Percentiles rank a stretch among this genome's conserved stretches.
These are phyloP conservation scores for Subanguina moxae DNA, from an alignment of 1,140 invertebrate species.

Conservation along the genomic window DNA sequence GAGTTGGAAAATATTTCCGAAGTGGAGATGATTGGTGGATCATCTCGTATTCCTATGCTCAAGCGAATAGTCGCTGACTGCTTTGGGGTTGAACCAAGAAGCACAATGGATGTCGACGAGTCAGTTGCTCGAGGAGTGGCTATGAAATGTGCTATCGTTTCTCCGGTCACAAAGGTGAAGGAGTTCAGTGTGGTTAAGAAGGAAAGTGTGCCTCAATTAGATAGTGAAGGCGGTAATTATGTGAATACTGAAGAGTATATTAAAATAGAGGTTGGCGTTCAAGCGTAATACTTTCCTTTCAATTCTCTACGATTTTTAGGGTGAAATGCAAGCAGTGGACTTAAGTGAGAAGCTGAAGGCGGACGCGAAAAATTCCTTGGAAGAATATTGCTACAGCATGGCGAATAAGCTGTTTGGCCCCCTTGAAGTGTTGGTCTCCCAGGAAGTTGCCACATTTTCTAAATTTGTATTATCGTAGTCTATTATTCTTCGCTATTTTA, in stretches of 20 bases:
- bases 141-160: constrained; percentile 13
- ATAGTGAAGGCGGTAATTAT: too few relatives aligned
- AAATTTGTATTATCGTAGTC: too few relatives aligned
- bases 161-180: constrained; percentile 10
- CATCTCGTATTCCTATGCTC: constrained; percentile 84
- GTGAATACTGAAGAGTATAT: neutral
- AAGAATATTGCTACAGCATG: too few relatives aligned
- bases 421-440: too few relatives aligned
- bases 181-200: neutral
- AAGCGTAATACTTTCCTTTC: neutral
- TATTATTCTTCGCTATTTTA: too few relatives aligned
- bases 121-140: constrained; percentile 77
- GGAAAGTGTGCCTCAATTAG: neutral
- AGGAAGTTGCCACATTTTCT: too few relatives aligned
- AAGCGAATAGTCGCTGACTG: constrained; percentile 62
- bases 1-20: constrained; percentile 80
- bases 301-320: neutral
- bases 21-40: constrained; percentile 93
- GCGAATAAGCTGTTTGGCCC: too few relatives aligned
- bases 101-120: constrained; percentile 97
- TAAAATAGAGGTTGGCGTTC: neutral
- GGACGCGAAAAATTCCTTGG: too few relatives aligned
- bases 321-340: neutral
- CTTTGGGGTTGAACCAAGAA: constrained; percentile 81
- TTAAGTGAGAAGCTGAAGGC: neutral